phyloP scores from a whole-genome alignment of 2,888 invertebrate genomes.

The Dinocampus coccinellae region DNA sequence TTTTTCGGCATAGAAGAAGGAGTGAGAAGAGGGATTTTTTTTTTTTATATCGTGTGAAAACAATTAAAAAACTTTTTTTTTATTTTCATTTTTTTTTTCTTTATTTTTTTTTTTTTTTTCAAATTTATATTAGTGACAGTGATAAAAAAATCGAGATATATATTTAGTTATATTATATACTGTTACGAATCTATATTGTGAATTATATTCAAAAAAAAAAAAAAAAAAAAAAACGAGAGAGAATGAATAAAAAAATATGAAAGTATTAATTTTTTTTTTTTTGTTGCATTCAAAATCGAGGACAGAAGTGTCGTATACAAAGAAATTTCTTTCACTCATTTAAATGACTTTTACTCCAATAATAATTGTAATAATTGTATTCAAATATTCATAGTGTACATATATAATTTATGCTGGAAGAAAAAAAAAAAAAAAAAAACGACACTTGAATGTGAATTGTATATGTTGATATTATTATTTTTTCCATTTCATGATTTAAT shows the following conservation, averaged over 20 bases:
- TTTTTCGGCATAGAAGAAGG: too few relatives aligned
- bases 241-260: too few relatives aligned
- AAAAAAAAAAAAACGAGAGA: too few relatives aligned
- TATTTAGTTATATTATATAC: too few relatives aligned
- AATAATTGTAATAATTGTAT: neutral
- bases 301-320: neutral
- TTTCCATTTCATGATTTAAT: neutral
- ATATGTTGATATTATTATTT: neutral
- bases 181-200: too few relatives aligned
- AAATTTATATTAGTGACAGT: too few relatives aligned
- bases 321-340: conserved; percentile 4
- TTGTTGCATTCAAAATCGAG: conserved; percentile 27
- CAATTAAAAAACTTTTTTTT: too few relatives aligned
- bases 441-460: neutral
- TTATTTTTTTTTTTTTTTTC: too few relatives aligned
- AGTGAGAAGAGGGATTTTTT: neutral
- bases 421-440: neutral
- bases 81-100: too few relatives aligned
- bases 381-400: neutral
- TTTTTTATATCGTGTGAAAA: neutral
- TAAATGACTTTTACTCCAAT: neutral
- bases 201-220: too few relatives aligned
- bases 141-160: too few relatives aligned
- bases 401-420: neutral
- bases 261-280: too few relatives aligned